These are phyloP conservation scores for Patagioenas fasciata DNA, from an alignment of 2,113 vertebrate species.

Conservation along the genomic window DNA sequence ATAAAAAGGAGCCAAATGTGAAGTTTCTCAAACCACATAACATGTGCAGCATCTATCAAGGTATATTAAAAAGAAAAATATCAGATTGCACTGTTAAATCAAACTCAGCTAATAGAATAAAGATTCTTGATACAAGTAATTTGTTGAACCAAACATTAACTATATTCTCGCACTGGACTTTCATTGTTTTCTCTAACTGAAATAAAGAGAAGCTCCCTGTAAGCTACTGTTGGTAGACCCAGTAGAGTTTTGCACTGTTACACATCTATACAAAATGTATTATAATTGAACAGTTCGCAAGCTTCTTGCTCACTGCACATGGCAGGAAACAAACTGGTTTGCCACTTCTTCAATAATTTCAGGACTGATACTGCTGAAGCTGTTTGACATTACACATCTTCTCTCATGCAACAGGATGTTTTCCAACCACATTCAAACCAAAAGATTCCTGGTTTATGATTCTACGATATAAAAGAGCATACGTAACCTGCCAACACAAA, in stretches of 20 bases:
- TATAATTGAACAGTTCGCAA: neutral
- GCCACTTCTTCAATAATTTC: neutral
- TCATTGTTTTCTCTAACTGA: neutral
- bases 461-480: neutral
- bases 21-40: constrained; percentile 99
- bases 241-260: neutral
- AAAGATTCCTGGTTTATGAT: neutral
- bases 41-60: constrained; percentile 88
- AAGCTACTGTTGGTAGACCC: neutral
- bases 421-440: neutral
- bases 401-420: neutral
- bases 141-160: neutral
- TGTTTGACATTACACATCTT: neutral
- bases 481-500: neutral
- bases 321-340: neutral
- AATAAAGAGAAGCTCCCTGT: neutral
- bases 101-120: neutral
- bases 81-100: neutral
- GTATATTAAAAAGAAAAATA: neutral
- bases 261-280: neutral
- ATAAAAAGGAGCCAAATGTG: constrained; percentile 96
- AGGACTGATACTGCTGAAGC: neutral
- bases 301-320: neutral
- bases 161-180: neutral
- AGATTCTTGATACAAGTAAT: neutral